Conservation (phyloP, 2,888 invertebrate species). For the Epirrita christyi region DNA sequence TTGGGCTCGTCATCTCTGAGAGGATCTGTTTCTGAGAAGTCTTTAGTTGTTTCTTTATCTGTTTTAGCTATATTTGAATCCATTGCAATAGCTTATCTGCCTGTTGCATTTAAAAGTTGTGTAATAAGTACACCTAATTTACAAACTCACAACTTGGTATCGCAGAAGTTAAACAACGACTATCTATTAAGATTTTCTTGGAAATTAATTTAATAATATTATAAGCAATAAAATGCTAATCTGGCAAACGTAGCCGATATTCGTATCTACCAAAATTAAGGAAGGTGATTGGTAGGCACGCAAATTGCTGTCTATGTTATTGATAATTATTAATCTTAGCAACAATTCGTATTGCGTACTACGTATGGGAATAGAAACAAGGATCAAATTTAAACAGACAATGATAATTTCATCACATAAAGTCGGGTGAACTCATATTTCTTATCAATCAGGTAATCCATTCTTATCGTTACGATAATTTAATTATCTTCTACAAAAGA, state of each 20-base stretch:
- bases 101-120: not conserved
- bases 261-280: conserved; percentile 19
- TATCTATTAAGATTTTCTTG: conserved; percentile 18
- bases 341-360: not conserved
- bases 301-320: not conserved
- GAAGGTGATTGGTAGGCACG: conserved; percentile 17
- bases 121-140: conserved; percentile 8
- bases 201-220: conserved; percentile 13
- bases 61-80: conserved; percentile 10
- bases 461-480: not conserved
- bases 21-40: conserved; percentile 39
- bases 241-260: conserved; percentile 16
- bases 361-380: conserved; percentile 24
- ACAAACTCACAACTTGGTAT: conserved; percentile 23
- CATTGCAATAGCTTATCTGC: conserved; percentile 18
- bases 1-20: conserved; percentile 32
- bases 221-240: conserved; percentile 23
- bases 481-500: no score
- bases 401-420: not conserved
- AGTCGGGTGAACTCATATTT: not conserved
- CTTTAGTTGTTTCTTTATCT: conserved; percentile 18
- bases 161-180: conserved; percentile 21
- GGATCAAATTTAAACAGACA: conserved; percentile 20
- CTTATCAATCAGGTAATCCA: not conserved
- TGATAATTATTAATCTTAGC: not conserved